Percentiles rank a stretch among this genome's conserved stretches.
Evolutionary conservation across 1,140 invertebrate genomes (phyloP).

Genomic region (Drosophila nikananu): DNA sequence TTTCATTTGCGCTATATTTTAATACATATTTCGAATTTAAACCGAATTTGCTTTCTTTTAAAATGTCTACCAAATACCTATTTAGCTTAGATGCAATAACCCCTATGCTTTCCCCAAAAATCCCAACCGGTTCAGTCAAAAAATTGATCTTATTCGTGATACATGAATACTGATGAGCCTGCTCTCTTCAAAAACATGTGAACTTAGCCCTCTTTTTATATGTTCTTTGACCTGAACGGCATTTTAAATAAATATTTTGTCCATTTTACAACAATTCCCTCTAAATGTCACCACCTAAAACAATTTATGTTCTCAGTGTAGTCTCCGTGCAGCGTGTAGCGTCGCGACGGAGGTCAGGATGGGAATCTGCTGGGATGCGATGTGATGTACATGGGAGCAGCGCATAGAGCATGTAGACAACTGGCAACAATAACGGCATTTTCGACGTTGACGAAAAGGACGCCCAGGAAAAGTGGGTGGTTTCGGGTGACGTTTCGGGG

Average conservation of each 20-base stretch:
- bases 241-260: too few relatives aligned
- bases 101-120: neutral
- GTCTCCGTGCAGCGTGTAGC: neutral
- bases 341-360: slow-evolving; percentile 9
- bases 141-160: too few relatives aligned
- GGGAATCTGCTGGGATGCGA: slow-evolving; percentile 16
- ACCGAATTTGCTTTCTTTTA: neutral
- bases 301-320: neutral
- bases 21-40: neutral
- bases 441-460: slow-evolving; percentile 82
- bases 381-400: slow-evolving; percentile 52
- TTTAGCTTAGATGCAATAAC: neutral
- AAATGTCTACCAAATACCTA: too few relatives aligned
- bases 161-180: too few relatives aligned
- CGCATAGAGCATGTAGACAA: slow-evolving; percentile 72
- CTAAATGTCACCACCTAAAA: neutral
- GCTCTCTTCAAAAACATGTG: neutral
- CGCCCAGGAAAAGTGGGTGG: slow-evolving; percentile 46
- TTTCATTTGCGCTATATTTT: too few relatives aligned
- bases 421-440: slow-evolving; percentile 82
- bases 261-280: neutral
- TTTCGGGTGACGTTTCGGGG: slow-evolving; percentile 6
- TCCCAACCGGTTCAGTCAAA: neutral
- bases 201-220: neutral
- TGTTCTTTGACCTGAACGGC: neutral